These are phyloP conservation scores for Alectoris magna DNA, from an alignment of 2,797 vertebrate species.

Conservation along the genomic window DNA sequence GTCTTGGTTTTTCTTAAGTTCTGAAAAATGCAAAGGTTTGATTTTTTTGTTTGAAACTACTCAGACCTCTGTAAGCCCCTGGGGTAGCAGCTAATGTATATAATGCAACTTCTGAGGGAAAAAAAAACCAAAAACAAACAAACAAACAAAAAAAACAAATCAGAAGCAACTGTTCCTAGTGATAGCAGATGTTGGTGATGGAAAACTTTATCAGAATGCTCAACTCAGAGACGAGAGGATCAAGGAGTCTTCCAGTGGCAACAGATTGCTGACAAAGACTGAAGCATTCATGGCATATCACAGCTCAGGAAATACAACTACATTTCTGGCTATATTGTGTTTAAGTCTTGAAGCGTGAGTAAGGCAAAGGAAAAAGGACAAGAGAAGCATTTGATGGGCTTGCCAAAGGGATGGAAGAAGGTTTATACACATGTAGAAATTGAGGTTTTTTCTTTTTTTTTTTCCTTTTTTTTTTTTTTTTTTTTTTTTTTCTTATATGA, in stretches of 20 bases:
- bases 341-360: background rate
- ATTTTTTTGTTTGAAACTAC: background rate
- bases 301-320: background rate
- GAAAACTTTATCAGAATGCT: background rate
- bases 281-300: background rate
- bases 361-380: background rate
- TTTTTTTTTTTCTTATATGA: background rate
- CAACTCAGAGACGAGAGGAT: background rate
- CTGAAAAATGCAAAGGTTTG: background rate
- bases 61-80: background rate
- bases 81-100: background rate
- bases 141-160: background rate
- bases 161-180: background rate
- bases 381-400: background rate
- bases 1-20: background rate
- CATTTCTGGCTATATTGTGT: background rate
- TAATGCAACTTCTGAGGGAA: background rate
- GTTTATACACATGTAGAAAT: background rate
- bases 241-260: background rate
- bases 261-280: background rate
- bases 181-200: background rate
- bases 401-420: background rate
- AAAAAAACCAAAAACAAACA: too few species aligned
- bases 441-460: too few species aligned
- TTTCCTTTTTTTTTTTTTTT: background rate